phyloP scores from a whole-genome alignment of 1,140 invertebrate species.

The Dreissena polymorpha region DNA sequence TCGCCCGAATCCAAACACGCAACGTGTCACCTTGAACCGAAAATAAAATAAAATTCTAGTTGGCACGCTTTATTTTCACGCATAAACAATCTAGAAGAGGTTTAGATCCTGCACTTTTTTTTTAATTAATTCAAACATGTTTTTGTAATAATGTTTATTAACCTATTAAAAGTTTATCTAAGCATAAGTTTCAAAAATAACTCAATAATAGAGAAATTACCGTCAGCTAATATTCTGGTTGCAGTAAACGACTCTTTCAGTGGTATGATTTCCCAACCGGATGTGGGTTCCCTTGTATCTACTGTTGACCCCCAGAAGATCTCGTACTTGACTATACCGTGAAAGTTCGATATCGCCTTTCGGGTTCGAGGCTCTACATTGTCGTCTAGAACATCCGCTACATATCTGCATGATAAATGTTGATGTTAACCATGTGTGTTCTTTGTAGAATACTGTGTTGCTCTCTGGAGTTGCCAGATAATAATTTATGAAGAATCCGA shows the following conservation, averaged over 20 bases:
- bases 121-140: too few species aligned
- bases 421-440: too few species aligned
- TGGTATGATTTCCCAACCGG: background rate
- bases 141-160: too few species aligned
- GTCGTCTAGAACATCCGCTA: conserved; percentile 3
- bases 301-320: background rate
- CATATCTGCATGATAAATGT: conserved; percentile 16
- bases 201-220: background rate
- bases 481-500: too few species aligned
- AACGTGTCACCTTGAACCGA: background rate
- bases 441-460: too few species aligned
- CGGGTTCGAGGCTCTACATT: conserved; percentile 5
- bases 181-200: too few species aligned
- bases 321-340: conserved; percentile 41
- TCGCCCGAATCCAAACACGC: conserved; percentile 33
- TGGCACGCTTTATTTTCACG: too few species aligned
- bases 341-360: conserved; percentile 20
- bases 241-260: background rate
- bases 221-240: conserved; percentile 1
- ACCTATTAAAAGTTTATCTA: too few species aligned
- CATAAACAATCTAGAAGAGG: too few species aligned
- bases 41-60: too few species aligned
- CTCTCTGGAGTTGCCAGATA: too few species aligned
- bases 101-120: too few species aligned
- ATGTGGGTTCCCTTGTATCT: background rate